Evolutionary conservation across 2,888 invertebrate species (phyloP), one percentile per base, ranked within the genome.

Genomic region (Saturnia japonica): DNA sequence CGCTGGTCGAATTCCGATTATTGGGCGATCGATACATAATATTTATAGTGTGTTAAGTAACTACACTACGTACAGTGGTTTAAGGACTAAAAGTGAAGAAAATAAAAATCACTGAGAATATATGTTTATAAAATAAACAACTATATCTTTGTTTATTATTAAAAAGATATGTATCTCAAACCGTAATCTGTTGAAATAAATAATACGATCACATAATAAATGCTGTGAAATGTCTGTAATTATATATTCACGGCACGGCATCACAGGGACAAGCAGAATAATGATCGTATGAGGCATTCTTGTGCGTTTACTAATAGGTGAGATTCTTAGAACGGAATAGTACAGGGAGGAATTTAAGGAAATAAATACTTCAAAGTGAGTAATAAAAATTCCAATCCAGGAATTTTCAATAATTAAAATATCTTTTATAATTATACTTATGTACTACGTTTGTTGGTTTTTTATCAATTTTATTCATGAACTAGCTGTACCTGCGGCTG

Each of bases 251-350:
- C 40, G 64, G 40, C 64, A 40, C 64, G 64, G 40, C 40, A n/a
- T 34, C 67, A 60, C 57, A 34, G 68, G 64, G 40, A 1, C 42
- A 66, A 25, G 67, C 14, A 16, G 70, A 70, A 70, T 70, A 67
- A n/a, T 43, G 66, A 67, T 40, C 12, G 19, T 22, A 57, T 40
- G 12, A 34, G 67, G 62, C 70, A 70, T 70, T 70, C 70, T 54
- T 69, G 40, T 70, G 54, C 66, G 47, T 70, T 70, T 64, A 64
- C 64, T 64, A 64, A 64, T 64, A 40, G 64, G 64, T 40, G 19
- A 40, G 40, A 64, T 64, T 64, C 64, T 64, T 40, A 64, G 64
- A 64, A 64, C 40, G 28, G 25, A 28, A 60, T 60, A 28, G 25
- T 60, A 28, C 57, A 60, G 57, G 14, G 11, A 1, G 14, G 57